Percentiles rank a stretch among this genome's conserved stretches.
phyloP scores from a whole-genome alignment of 2,888 invertebrate species.

The Meganola albula region DNA sequence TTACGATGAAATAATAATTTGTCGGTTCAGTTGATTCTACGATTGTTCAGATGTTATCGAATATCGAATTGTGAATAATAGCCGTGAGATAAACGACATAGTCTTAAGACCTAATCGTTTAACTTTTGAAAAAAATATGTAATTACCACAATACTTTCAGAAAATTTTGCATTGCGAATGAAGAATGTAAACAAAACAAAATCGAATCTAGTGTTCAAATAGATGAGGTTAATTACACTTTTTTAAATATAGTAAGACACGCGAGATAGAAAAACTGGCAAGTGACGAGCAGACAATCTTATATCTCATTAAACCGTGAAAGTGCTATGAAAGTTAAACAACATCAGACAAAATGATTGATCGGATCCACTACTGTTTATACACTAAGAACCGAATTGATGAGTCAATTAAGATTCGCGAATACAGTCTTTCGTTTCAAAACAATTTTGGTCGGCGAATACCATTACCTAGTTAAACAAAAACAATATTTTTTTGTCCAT shows the following conservation, averaged over 20 bases:
- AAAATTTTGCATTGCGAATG: too few relatives aligned
- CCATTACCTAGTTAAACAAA: conserved; percentile 16
- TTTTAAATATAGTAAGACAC: too few relatives aligned
- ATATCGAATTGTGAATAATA: too few relatives aligned
- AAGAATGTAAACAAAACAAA: too few relatives aligned
- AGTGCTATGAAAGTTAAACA: conserved; percentile 43
- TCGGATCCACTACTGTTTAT: conserved; percentile 39
- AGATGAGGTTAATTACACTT: conserved; percentile 33
- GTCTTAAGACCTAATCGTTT: too few relatives aligned
- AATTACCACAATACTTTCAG: too few relatives aligned
- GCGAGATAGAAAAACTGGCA: conserved; percentile 40
- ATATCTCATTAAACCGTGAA: conserved; percentile 43
- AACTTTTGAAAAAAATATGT: too few relatives aligned
- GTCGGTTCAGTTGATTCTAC: too few relatives aligned
- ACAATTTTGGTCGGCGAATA: conserved; percentile 28
- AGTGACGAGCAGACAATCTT: conserved; percentile 18
- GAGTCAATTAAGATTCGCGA: conserved; percentile 37
- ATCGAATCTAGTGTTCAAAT: too few relatives aligned
- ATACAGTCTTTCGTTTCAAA: conserved; percentile 35
- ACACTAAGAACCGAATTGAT: conserved; percentile 29
- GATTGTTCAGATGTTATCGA: too few relatives aligned
- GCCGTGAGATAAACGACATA: too few relatives aligned
- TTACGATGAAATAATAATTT: too few relatives aligned
- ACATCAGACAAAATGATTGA: conserved; percentile 46
- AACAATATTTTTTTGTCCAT: conserved; percentile 12